phyloP scores from a whole-genome alignment of 2,888 invertebrate genomes.

The Sinohyriopsis cumingii region DNA sequence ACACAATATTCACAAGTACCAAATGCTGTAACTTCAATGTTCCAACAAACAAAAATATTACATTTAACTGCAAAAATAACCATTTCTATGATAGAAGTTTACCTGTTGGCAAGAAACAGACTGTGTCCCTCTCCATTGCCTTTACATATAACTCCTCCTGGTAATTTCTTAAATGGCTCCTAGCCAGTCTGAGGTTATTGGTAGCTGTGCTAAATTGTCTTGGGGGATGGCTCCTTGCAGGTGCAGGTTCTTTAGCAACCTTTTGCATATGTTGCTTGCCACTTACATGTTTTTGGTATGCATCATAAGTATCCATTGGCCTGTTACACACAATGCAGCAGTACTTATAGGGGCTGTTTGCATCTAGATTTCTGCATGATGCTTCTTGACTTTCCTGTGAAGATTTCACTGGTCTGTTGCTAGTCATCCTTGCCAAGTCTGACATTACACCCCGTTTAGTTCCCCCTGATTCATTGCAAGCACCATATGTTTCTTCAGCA shows the following conservation, averaged over 20 bases:
- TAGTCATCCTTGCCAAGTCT: slow-evolving; percentile 31
- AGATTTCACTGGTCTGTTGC: slow-evolving; percentile 16
- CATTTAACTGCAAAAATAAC: slow-evolving; percentile 1
- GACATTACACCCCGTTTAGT: slow-evolving; percentile 16
- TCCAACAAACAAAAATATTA: neutral
- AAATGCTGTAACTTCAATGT: neutral
- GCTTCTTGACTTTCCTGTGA: slow-evolving; percentile 1
- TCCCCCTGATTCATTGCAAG: neutral
- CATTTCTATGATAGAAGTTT: slow-evolving; percentile 1
- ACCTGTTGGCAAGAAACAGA: slow-evolving; percentile 67
- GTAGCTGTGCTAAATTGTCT: slow-evolving; percentile 4
- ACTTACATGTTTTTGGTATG: slow-evolving; percentile 43
- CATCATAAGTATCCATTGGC: slow-evolving; percentile 50
- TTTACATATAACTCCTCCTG: slow-evolving; percentile 60
- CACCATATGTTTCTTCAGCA: neutral
- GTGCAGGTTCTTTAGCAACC: slow-evolving; percentile 41
- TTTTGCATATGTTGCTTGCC: slow-evolving; percentile 47
- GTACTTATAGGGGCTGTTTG: slow-evolving; percentile 15
- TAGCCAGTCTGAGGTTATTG: slow-evolving; percentile 24
- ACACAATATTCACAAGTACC: no score
- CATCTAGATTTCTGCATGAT: neutral
- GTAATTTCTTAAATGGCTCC: slow-evolving; percentile 50
- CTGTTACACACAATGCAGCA: slow-evolving; percentile 47
- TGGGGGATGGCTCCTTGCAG: slow-evolving; percentile 25
- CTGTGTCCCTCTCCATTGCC: slow-evolving; percentile 50